phyloP scores from a whole-genome alignment of 2,113 vertebrate species.

The Melanostigma gelatinosum region DNA sequence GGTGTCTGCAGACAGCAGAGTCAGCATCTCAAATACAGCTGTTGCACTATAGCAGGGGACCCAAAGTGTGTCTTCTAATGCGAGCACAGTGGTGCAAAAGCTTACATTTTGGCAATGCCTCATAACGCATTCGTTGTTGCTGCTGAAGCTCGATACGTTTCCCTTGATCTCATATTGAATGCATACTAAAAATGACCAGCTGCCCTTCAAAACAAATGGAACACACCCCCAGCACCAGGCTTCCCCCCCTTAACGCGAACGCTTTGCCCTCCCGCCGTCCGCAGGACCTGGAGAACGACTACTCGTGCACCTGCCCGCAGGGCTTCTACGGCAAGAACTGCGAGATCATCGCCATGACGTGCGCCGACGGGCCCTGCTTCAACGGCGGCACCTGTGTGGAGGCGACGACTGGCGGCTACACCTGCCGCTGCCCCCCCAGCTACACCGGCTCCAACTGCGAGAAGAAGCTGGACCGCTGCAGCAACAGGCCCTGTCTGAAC shows the following conservation, averaged over 20 bases:
- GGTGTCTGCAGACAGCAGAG: background rate
- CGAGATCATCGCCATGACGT: conserved; percentile 92
- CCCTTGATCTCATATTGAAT: background rate
- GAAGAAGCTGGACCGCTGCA: conserved; percentile 93
- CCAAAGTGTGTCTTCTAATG: background rate
- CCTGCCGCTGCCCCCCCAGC: conserved; percentile 86
- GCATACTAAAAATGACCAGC: background rate
- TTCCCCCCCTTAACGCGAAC: background rate
- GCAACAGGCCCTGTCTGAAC: conserved; percentile 85
- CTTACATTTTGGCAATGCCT: background rate
- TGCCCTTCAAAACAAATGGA: background rate
- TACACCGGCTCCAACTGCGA: conserved; percentile 95
- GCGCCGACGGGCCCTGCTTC: conserved; percentile 91
- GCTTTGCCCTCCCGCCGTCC: background rate
- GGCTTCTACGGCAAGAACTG: conserved; percentile 93
- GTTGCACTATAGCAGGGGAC: background rate
- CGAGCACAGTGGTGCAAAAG: background rate
- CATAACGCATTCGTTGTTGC: background rate
- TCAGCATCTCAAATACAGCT: background rate
- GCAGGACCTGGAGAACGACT: conserved; percentile 88
- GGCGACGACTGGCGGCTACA: conserved; percentile 83
- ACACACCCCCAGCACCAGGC: background rate
- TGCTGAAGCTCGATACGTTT: background rate
- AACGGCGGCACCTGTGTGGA: conserved; percentile 89
- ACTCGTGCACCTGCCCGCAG: conserved; percentile 89